Base-by-base conservation (phyloP, 2,797 vertebrate genomes). In the Nannoperca obscura region DNA sequence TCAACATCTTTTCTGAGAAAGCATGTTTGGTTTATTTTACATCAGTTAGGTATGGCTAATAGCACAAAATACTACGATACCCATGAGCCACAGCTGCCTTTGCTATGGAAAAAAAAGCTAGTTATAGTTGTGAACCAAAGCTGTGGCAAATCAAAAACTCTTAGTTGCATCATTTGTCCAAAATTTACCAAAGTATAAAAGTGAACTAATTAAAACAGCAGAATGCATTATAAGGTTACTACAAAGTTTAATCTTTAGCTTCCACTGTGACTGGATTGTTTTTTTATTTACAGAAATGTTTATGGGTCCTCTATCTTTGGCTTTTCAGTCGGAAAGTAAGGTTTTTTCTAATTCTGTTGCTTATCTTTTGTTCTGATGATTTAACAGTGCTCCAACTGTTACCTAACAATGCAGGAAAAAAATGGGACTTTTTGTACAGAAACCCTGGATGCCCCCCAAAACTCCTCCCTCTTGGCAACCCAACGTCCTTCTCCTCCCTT, bases 291-390 rank as follows among this genome's bases (percentile, higher is more conserved):
- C n/a, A 1, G 7, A 57, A 49, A 61, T 9, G 7, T 38, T 22
- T 22, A 65, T 55, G 24, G 12, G 36, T 30, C 7, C 36, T 24
- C 49, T 30, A 58, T 58, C 53, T 34, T 69, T 58, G 24, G 20
- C 53, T 24, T 59, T 66, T 40, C 19, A 49, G n/a, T 46, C 1
- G 14, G 17, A 67, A 34, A 59, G 5, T 8, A 10, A 13, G 14
- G 4, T 22, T 44, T 65, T 65, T 67, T 61, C 27, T 34, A 14
- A 38, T 24, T 62, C 27, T 36, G 36, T 20, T 50, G 27, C 27
- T 63, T 36, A 44, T 53, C 8, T 54, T 52, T 66, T 60, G 2
- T n/a, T 24, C 12, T 77, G 30, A 59, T 58, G 17, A 53, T 52
- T 46, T 17, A 46, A 69, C 32, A 66, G 27, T 24, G 62, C 32